Evolutionary conservation across 2,888 invertebrate species (phyloP).

Genomic region (Thymelicus acteon): DNA sequence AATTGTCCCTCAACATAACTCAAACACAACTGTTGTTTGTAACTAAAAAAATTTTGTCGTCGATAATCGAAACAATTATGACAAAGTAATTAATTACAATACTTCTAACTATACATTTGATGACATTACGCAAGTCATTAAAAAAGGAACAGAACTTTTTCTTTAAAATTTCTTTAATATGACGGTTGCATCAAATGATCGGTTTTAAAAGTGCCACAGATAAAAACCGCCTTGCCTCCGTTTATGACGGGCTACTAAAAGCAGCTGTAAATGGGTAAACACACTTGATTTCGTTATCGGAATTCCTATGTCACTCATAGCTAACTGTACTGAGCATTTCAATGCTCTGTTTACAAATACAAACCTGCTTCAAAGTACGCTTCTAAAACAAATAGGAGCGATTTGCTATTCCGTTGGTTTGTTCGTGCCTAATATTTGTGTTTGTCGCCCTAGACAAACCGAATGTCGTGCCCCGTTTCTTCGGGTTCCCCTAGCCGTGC

Average conservation of each 20-base stretch:
- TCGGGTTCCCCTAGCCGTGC: slow-evolving; percentile 22
- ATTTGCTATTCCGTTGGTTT: slow-evolving; percentile 78
- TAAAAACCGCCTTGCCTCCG: slow-evolving; percentile 21
- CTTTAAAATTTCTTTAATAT: slow-evolving; percentile 12
- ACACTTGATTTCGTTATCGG: slow-evolving; percentile 52
- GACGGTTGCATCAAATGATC: slow-evolving; percentile 23
- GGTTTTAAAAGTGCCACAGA: slow-evolving; percentile 17
- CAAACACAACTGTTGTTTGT: too few species aligned
- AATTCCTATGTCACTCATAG: slow-evolving; percentile 68
- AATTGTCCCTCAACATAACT: too few species aligned
- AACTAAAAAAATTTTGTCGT: too few species aligned
- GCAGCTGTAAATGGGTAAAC: slow-evolving; percentile 37
- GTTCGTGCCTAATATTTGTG: slow-evolving; percentile 78
- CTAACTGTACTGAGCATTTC: slow-evolving; percentile 74
- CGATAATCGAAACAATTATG: too few species aligned
- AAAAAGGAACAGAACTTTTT: not conserved
- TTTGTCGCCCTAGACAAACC: slow-evolving; percentile 76
- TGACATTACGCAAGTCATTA: too few species aligned
- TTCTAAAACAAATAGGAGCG: slow-evolving; percentile 73
- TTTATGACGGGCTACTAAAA: slow-evolving; percentile 35
- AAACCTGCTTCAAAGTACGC: slow-evolving; percentile 69
- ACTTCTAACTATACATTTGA: too few species aligned
- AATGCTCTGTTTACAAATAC: slow-evolving; percentile 72
- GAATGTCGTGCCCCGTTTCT: slow-evolving; percentile 52
- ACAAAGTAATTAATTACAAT: too few species aligned